Base-by-base conservation (phyloP, 2,888 invertebrate species). In the Sarcophaga subvicina region DNA sequence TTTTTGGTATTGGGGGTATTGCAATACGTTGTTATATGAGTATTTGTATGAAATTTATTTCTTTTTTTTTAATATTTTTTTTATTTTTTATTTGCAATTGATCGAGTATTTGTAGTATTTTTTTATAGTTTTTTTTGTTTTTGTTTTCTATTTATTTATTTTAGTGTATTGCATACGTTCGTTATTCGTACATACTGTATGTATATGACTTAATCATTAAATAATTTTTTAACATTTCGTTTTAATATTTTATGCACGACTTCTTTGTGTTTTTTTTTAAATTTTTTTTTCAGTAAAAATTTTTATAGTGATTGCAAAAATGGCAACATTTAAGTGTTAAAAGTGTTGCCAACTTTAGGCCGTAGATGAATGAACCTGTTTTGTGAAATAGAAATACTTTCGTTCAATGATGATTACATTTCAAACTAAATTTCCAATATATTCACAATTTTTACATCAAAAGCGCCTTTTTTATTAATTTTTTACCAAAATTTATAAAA, bases 131-230 rank as follows among this genome's bases (percentile, higher is more conserved):
- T 54, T 54, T 54, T 79, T 49, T 54, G 12, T 60, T 49, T 59
- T 6, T 64, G 10, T 63, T 77, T 27, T 27, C 27, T 49, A 49
- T 66, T 79, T 73, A 37, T 37, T 37, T 60, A 17, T 67, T 64
- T 67, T 17, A 76, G 62, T 80, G 78, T 71, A 76, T 75, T 81
- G 73, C 84, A 66, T 47, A 54, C 69, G 75, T 72, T n/a, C 45
- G 59, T 75, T 37, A 37, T 37, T 37, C 10, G 8, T 37, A 37
- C 37, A 37, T 37, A 37, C 37, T 37, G 27, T 59, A 77, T 86
- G 27, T 64, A 77, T 86, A 86, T 86, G 86, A 86, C 86, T 86
- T 86, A 86, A 86, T 86, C 86, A 54, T 78, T 83, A 70, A 86
- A 86, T 80, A 86, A 86, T 83, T 72, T 37, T 80, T 80, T 64